Conservation (phyloP, 2,888 invertebrate genomes). For the Brachylomia viminalis region DNA sequence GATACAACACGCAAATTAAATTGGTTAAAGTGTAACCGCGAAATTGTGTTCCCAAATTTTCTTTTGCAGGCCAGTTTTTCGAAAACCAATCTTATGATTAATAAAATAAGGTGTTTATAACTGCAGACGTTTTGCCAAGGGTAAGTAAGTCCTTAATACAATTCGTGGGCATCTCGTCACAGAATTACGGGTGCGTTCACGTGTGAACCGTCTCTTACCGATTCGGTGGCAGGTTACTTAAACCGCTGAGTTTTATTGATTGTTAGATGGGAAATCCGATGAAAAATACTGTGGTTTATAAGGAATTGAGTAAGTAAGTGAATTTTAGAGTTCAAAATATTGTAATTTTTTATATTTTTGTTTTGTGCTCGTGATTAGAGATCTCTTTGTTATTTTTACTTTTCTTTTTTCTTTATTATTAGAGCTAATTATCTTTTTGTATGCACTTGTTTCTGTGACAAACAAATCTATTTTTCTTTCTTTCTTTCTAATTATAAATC, state of each 20-base stretch:
- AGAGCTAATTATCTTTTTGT: no score
- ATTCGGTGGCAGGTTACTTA: constrained; percentile 64
- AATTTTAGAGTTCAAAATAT: not conserved
- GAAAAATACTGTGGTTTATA: constrained; percentile 23
- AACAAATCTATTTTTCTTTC: no score
- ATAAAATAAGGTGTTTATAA: not conserved
- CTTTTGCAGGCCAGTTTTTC: not conserved
- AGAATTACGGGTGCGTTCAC: constrained; percentile 78
- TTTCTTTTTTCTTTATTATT: no score
- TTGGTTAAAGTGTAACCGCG: constrained; percentile 60
- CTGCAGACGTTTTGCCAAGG: constrained; percentile 31
- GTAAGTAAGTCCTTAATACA: constrained; percentile 80
- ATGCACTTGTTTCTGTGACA: no score
- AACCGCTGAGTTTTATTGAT: constrained; percentile 63
- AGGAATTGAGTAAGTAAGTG: not conserved
- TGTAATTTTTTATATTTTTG: no score
- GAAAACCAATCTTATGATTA: not conserved
- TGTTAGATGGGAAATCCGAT: constrained; percentile 32
- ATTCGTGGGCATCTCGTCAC: constrained; percentile 82
- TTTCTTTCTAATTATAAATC: not conserved
- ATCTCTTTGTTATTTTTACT: no score
- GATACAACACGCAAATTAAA: constrained; percentile 30
- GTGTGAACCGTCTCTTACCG: constrained; percentile 74
- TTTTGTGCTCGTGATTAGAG: no score
- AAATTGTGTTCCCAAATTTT: constrained; percentile 43